Evolutionary conservation across 2,888 invertebrate genomes (phyloP), one percentile per base, ranked within the genome.

Genomic region (Tineola bisselliella): DNA sequence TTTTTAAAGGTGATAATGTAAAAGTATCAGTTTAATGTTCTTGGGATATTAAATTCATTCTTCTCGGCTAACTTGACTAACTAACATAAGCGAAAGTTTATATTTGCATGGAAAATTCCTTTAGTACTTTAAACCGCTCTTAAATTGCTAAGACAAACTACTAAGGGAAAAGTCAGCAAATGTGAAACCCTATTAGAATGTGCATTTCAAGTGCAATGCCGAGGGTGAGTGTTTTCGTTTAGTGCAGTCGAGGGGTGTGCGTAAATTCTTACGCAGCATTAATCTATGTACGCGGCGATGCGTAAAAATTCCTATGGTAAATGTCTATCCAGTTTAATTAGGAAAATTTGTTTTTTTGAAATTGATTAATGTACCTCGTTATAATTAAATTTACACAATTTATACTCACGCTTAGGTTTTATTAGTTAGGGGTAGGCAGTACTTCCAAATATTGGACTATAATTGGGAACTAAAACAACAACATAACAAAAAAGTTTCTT

Each of bases 201-300:
- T 80, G 79, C 79, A 80, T 78, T 75, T 48, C 48, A 10, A 56
- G 75, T 76, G 81, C 83, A 82, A 84, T 54, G 81, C 83, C 81
- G 67, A 70, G 76, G 82, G 78, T 74, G 71, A 67, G 70, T 67
- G 17, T 54, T 48, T 31, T 18, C 48, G 72, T 72, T 70, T 69
- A 67, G 70, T 74, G 69, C 65, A 63, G 44, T 64, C 63, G 63
- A 62, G 62, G 64, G 63, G 67, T 67, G 65, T 70, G 70, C 71
- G 56, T 56, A 56, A 19, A 58, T 19, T 58, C 33, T 33, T 58
- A 58, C 54, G 11, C 44, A 67, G 73, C 70, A 74, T 76, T 80
- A 79, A 83, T 83, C 81, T 83, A 77, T 73, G 70, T 70, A 74
- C 70, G 76, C 78, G 71, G 65, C 74, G 76, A 78, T 74, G 81